phyloP scores from a whole-genome alignment of 2,113 vertebrate species.

The Desmodus rotundus region DNA sequence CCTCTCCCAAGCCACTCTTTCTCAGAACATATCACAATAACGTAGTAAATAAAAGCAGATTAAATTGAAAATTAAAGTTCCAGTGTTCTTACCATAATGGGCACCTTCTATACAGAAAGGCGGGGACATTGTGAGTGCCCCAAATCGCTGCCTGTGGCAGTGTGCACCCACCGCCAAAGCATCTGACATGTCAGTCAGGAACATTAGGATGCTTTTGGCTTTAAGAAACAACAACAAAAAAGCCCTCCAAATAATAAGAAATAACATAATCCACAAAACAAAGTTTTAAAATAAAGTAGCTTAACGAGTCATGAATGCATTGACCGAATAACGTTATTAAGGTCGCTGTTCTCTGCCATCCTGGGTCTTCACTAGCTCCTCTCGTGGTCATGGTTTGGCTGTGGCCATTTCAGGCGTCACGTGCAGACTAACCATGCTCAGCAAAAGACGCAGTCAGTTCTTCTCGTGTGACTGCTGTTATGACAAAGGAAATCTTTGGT shows the following conservation, averaged over 20 bases:
- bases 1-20: background rate
- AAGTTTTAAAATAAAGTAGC: background rate
- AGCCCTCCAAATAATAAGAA: background rate
- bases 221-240: background rate
- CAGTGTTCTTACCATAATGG: background rate
- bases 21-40: background rate
- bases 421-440: background rate
- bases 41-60: background rate
- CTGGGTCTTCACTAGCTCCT: background rate
- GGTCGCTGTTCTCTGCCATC: fast-evolving
- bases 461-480: background rate
- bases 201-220: background rate
- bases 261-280: background rate
- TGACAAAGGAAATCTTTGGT: background rate
- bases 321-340: background rate
- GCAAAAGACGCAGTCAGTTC: background rate
- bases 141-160: background rate
- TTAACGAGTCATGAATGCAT: background rate
- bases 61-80: background rate
- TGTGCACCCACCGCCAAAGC: background rate
- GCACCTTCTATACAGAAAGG: background rate
- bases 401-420: background rate
- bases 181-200: background rate
- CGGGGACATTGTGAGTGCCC: background rate
- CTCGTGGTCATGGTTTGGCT: background rate